Percentiles rank a stretch among this genome's conserved stretches.
Evolutionary conservation across 2,113 vertebrate species (phyloP).

Genomic region (Cygnus buccinator): DNA sequence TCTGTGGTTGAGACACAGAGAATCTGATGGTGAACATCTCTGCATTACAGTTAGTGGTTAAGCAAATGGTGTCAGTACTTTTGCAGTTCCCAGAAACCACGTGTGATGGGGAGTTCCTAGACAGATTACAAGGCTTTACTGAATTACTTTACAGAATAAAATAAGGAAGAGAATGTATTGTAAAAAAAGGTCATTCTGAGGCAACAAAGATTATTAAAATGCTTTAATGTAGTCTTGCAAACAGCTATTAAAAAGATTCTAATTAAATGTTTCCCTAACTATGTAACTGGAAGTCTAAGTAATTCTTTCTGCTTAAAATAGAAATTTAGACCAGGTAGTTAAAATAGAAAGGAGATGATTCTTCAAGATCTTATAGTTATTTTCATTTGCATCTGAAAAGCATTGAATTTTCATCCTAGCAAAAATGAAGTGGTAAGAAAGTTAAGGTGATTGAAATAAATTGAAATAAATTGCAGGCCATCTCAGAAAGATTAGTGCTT

Average conservation of each 20-base stretch:
- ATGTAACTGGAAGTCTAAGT: neutral
- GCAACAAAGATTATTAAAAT: conserved; percentile 20
- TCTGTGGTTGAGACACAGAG: neutral
- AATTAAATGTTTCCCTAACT: conserved; percentile 23
- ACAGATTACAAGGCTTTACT: neutral
- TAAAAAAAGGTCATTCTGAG: neutral
- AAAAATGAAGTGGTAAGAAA: neutral
- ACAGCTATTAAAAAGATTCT: neutral
- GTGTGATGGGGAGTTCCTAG: neutral
- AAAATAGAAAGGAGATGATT: conserved; percentile 34
- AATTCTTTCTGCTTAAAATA: conserved; percentile 34
- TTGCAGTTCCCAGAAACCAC: neutral
- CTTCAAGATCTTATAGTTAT: neutral
- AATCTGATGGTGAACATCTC: neutral
- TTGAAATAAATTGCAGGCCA: conserved; percentile 46
- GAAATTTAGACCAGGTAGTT: conserved; percentile 22
- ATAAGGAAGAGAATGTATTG: neutral
- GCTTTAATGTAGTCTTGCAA: neutral
- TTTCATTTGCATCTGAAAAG: conserved; percentile 40
- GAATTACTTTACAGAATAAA: neutral
- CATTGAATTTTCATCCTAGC: conserved; percentile 1
- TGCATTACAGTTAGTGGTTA: accelerated
- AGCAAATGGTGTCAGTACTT: neutral
- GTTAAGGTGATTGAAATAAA: conserved; percentile 31
- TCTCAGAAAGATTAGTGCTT: conserved; percentile 39